phyloP scores from a whole-genome alignment of 2,888 invertebrate species.

The Antheraea assamensis region DNA sequence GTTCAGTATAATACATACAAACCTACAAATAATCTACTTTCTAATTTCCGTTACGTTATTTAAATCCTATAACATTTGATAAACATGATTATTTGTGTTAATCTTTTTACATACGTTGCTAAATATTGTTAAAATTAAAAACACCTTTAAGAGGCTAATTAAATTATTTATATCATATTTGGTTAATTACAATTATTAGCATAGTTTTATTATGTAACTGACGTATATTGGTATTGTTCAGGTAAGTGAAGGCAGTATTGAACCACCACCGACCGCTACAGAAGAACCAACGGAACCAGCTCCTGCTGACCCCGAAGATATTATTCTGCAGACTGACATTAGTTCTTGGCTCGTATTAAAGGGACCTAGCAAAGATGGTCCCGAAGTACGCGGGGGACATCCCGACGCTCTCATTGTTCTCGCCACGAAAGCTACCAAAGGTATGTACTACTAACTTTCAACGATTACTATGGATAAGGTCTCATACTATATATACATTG shows the following conservation, averaged over 20 bases:
- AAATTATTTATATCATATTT: no score
- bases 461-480: not conserved
- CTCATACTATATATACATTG: conserved; percentile 16
- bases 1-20: no score
- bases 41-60: no score
- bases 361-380: conserved; percentile 92
- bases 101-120: no score
- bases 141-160: no score
- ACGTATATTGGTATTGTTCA: conserved; percentile 30
- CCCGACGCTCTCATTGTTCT: conserved; percentile 97
- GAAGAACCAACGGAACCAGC: conserved; percentile 38
- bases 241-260: conserved; percentile 66
- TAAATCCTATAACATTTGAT: no score
- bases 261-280: conserved; percentile 43
- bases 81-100: no score
- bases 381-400: conserved; percentile 95
- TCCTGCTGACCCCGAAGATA: conserved; percentile 72
- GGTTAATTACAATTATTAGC: not conserved
- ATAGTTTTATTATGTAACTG: not conserved
- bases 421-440: conserved; percentile 97
- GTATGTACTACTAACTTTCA: conserved; percentile 55
- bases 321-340: conserved; percentile 91
- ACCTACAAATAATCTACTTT: no score
- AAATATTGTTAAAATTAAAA: no score
- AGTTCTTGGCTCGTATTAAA: conserved; percentile 90